A percentile compares a stretch with the other conserved stretches of the same genome.
Evolutionary conservation across 2,888 invertebrate species (phyloP).

Genomic region (Tetragnatha montana): DNA sequence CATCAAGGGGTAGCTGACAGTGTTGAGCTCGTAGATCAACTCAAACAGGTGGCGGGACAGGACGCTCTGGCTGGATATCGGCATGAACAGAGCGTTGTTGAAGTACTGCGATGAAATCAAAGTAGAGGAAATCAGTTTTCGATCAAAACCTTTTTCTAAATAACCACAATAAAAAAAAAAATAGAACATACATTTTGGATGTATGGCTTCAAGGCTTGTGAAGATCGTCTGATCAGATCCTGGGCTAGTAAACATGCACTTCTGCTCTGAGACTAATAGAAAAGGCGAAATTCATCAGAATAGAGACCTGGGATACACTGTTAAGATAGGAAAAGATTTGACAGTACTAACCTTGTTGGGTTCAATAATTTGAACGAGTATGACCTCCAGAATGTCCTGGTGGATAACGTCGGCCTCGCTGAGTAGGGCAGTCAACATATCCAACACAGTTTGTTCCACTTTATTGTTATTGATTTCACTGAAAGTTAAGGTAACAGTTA

Average conservation of each 20-base stretch:
- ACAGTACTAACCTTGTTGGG: conserved; percentile 79
- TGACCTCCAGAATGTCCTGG: conserved; percentile 93
- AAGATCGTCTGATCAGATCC: conserved; percentile 92
- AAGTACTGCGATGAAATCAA: conserved; percentile 85
- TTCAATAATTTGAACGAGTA: conserved; percentile 94
- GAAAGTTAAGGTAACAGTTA: neutral
- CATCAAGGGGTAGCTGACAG: conserved; percentile 90
- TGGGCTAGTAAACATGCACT: conserved; percentile 82
- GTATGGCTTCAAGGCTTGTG: conserved; percentile 93
- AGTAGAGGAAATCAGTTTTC: neutral
- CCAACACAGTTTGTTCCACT: conserved; percentile 97
- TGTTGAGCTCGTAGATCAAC: conserved; percentile 95
- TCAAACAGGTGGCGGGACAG: conserved; percentile 83
- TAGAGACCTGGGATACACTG: neutral
- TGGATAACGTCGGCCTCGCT: conserved; percentile 96
- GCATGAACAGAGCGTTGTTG: conserved; percentile 94
- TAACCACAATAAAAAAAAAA: neutral
- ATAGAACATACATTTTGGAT: conserved; percentile 87
- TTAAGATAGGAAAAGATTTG: no score
- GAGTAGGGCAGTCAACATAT: conserved; percentile 94
- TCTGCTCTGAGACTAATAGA: conserved; percentile 70
- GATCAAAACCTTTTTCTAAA: neutral
- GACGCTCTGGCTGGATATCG: conserved; percentile 82
- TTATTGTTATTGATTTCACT: conserved; percentile 93
- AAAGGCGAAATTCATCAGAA: neutral